Base-by-base conservation (phyloP, 2,113 vertebrate genomes). In the Lepus europaeus region DNA sequence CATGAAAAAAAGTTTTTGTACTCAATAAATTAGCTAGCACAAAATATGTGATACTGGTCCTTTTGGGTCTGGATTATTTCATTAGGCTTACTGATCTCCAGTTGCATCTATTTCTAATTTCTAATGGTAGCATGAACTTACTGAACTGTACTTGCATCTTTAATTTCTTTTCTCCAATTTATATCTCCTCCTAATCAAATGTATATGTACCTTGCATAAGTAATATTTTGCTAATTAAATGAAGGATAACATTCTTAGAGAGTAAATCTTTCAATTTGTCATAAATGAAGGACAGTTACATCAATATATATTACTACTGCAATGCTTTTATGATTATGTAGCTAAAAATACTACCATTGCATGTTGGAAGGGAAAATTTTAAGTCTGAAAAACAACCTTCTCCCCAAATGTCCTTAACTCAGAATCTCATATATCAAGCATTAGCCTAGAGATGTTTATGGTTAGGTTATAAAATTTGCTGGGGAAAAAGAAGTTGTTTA, bases 381-480 rank as follows among this genome's bases (percentile, higher is more conserved):
- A 95, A 45, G 89, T 82, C 79, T 70, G 25, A 82, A 8, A 96
- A 92, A 94, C 78, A 79, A 13, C 5, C 25, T 80, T 33, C 7
- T 19, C 8, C 23, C 49, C 3, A 61, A 86, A 87, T 84, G 53
- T 29, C 73, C 64, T 88, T 27, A 82, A 66, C 72, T 56, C n/a
- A 53, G 84, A 49, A 85, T 49, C 49, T 89, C 78, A 76, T 5
- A 9, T 7, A 33, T 36, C 77, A 95, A 80, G 3, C 29, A 59
- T 84, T 90, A 95, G 70, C 45, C 90, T n/a, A 80, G 27, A 97
- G 84, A 79, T 59, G 4, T 87, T 94, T 79, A 93, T 61, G 6
- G 84, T 19, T 88, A 76, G 77, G 81, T 91, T 88, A 63, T 76
- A 95, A 94, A 81, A 88, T 95, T 74, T 61, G 72, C 91, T 77